Conservation (phyloP, 2,113 vertebrate species). For the Pionites leucogaster region DNA sequence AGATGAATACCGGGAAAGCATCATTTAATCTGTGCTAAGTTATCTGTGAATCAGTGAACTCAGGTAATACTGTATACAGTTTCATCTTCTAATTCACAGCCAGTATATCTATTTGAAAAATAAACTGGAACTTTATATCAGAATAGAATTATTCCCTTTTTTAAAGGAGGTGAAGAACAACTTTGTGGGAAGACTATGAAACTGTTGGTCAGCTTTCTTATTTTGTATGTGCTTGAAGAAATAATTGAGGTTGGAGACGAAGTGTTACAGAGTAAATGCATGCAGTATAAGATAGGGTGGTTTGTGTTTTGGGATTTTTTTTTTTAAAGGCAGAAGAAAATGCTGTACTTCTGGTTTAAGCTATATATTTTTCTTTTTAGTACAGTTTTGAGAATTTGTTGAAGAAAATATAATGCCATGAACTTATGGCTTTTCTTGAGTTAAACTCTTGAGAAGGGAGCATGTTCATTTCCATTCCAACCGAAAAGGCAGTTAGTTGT, state of each 20-base stretch:
- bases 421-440: not conserved
- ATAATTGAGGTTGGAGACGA: not conserved
- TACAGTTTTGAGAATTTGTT: conserved; percentile 4
- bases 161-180: not conserved
- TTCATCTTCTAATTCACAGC: conserved; percentile 35
- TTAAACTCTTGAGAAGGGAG: conserved; percentile 52
- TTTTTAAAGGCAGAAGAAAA: not conserved
- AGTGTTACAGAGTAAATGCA: not conserved
- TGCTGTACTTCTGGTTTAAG: not conserved
- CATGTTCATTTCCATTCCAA: conserved; percentile 62
- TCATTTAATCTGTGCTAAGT: conserved; percentile 7
- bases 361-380: not conserved
- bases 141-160: conserved; percentile 22
- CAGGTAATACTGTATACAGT: conserved; percentile 66
- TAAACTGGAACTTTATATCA: conserved; percentile 33
- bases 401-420: not conserved
- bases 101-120: conserved; percentile 21
- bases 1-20: conserved; percentile 19
- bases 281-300: not conserved
- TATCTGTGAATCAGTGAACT: conserved; percentile 72
- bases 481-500: not conserved
- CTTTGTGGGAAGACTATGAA: not conserved
- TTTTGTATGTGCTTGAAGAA: not conserved
- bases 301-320: not conserved
- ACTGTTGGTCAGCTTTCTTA: not conserved